These are phyloP conservation scores for Spatulosminthurus flaviceps DNA, from an alignment of 2,888 invertebrate species.

Conservation along the genomic window DNA sequence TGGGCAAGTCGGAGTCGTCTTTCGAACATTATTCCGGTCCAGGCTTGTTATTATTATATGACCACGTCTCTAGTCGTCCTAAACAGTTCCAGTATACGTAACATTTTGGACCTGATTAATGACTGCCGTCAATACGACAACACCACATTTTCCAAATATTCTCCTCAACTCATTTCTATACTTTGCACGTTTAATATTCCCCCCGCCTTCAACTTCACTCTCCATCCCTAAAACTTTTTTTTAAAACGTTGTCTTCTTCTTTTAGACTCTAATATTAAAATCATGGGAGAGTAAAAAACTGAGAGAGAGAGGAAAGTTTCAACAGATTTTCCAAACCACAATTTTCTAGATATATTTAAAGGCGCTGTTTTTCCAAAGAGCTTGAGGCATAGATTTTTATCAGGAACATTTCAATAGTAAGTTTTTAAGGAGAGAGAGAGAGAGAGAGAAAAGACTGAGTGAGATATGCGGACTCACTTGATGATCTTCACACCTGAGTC, in stretches of 20 bases:
- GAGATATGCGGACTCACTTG: conserved; percentile 48
- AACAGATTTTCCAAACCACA: too few species aligned
- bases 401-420: conserved; percentile 40
- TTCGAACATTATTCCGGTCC: conserved; percentile 2
- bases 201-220: conserved; percentile 21
- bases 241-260: background rate
- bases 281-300: background rate
- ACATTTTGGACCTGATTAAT: conserved; percentile 49
- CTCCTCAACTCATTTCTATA: conserved; percentile 40
- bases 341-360: too few species aligned
- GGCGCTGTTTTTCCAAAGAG: too few species aligned
- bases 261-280: background rate
- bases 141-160: conserved; percentile 47
- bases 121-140: conserved; percentile 48
- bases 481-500: conserved; percentile 44
- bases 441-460: conserved; percentile 14
- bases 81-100: conserved; percentile 30
- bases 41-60: conserved; percentile 21
- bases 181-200: conserved; percentile 50
- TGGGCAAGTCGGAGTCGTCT: conserved; percentile 37
- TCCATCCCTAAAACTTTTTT: background rate
- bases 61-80: background rate
- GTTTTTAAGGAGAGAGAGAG: conserved; percentile 6
- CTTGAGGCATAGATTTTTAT: conserved; percentile 36
- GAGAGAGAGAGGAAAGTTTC: background rate